These are phyloP conservation scores for Sebastes jordani DNA, from an alignment of 2,797 vertebrate species.

Conservation along the genomic window DNA sequence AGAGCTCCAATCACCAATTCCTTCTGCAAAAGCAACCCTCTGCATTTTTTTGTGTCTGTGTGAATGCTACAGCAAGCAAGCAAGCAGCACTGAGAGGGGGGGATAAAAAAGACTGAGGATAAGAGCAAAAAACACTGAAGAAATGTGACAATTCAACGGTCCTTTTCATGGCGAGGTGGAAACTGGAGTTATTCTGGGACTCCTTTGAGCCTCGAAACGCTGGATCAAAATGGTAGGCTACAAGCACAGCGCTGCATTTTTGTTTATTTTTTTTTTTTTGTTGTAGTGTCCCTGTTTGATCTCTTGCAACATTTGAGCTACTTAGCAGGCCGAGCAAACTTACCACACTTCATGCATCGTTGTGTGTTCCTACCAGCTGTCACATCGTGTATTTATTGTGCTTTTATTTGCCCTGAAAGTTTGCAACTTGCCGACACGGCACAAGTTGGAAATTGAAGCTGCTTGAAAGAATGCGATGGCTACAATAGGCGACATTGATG, in stretches of 20 bases:
- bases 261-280: constrained; percentile 61
- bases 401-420: constrained; percentile 60
- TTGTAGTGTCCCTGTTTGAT: constrained; percentile 76
- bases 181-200: constrained; percentile 85
- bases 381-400: constrained; percentile 17
- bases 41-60: constrained; percentile 82
- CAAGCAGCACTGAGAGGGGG: constrained; percentile 71
- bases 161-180: constrained; percentile 86
- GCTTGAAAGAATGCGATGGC: constrained; percentile 71
- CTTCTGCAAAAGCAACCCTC: constrained; percentile 85
- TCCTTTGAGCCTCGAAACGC: constrained; percentile 86
- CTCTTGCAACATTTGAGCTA: constrained; percentile 73
- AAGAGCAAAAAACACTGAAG: constrained; percentile 72
- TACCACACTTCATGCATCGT: constrained; percentile 59
- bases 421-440: constrained; percentile 79
- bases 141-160: constrained; percentile 81
- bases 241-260: constrained; percentile 75
- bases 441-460: constrained; percentile 71
- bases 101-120: constrained; percentile 46
- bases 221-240: constrained; percentile 91
- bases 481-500: constrained; percentile 79
- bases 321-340: constrained; percentile 80
- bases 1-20: constrained; percentile 89
- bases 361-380: constrained; percentile 41
- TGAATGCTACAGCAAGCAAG: constrained; percentile 80